phyloP scores from a whole-genome alignment of 1,140 invertebrate genomes.

The Pseudomyrmex gracilis region DNA sequence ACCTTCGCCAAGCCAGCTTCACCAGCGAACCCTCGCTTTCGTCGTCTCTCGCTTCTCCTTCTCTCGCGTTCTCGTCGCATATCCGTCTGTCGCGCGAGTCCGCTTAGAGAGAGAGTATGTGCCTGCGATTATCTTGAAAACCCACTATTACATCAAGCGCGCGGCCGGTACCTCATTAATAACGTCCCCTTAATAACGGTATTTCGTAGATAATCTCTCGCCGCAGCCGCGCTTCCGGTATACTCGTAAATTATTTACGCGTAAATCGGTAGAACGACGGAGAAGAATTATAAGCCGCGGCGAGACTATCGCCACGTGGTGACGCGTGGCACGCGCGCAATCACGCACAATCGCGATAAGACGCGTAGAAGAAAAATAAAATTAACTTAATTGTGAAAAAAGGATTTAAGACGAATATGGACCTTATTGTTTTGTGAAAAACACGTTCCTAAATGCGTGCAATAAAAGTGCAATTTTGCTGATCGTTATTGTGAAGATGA shows the following conservation, averaged over 20 bases:
- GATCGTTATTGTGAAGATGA: not conserved
- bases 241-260: constrained; percentile 43
- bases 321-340: constrained; percentile 31
- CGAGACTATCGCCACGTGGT: constrained; percentile 38
- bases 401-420: not conserved
- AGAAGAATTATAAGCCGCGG: constrained; percentile 36
- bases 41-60: constrained; percentile 32
- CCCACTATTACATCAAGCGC: constrained; percentile 63
- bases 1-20: constrained; percentile 70
- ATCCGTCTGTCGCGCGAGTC: constrained; percentile 18
- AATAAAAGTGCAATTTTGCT: not conserved
- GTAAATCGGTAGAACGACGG: constrained; percentile 57
- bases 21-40: constrained; percentile 48
- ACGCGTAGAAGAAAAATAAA: not conserved
- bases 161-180: constrained; percentile 65
- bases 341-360: not conserved
- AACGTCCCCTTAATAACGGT: constrained; percentile 69
- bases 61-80: constrained; percentile 7
- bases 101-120: constrained; percentile 65
- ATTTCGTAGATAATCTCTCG: constrained; percentile 61
- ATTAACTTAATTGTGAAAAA: not conserved
- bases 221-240: constrained; percentile 62
- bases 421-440: not conserved
- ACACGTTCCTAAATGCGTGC: constrained; percentile 12
- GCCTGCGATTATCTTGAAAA: constrained; percentile 68